Conservation (phyloP, 2,888 invertebrate species). For the Laspeyria flexula region DNA sequence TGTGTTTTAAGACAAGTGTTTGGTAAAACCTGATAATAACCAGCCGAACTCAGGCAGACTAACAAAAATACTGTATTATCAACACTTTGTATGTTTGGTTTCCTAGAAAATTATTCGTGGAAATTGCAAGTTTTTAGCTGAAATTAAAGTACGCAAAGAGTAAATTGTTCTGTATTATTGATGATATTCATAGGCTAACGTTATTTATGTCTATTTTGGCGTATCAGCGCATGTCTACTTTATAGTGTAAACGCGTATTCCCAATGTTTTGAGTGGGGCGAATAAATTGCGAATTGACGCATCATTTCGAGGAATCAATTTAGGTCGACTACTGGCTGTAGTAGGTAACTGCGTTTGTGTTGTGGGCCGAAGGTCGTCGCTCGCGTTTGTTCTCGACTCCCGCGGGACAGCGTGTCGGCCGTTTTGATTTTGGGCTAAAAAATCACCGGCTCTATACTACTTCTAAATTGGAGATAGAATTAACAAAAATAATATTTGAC, state of each 20-base stretch:
- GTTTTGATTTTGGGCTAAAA: slow-evolving; percentile 31
- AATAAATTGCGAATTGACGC: slow-evolving; percentile 41
- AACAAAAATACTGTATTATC: slow-evolving; percentile 23
- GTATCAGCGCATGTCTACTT: too few species aligned
- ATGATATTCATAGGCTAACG: too few species aligned
- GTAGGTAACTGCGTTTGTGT: slow-evolving; percentile 42
- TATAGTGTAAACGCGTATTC: slow-evolving; percentile 30
- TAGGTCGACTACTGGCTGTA: slow-evolving; percentile 47
- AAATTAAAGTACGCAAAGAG: too few species aligned
- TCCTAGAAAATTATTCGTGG: too few species aligned
- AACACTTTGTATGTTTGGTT: slow-evolving; percentile 18
- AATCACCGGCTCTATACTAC: not conserved
- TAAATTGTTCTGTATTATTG: too few species aligned
- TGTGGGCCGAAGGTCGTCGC: slow-evolving; percentile 61
- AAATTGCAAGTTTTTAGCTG: too few species aligned
- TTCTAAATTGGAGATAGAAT: too few species aligned
- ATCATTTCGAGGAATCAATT: slow-evolving; percentile 55
- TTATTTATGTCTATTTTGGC: too few species aligned
- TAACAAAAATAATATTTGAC: too few species aligned
- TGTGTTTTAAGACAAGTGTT: slow-evolving; percentile 26
- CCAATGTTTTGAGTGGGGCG: slow-evolving; percentile 42
- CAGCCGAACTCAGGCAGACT: slow-evolving; percentile 23
- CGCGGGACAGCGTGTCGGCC: slow-evolving; percentile 69
- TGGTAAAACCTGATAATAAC: slow-evolving; percentile 21
- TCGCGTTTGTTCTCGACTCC: slow-evolving; percentile 47